Evolutionary conservation across 2,113 vertebrate genomes (phyloP), one percentile per base, ranked within the genome.

Genomic region (Spea bombifrons): DNA sequence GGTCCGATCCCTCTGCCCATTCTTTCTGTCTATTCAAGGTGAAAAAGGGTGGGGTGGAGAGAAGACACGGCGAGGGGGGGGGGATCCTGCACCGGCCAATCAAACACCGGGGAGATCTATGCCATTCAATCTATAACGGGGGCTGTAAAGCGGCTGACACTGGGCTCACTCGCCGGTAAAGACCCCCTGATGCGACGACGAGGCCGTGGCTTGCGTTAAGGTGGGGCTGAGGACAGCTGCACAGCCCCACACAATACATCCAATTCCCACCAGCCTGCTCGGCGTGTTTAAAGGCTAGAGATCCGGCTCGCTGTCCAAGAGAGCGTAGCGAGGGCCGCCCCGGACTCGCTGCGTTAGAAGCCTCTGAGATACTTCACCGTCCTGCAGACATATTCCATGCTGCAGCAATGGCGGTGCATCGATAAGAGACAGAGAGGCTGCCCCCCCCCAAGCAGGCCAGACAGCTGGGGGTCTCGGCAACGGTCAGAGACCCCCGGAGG

Each of bases 11-110:
- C 30, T 13, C 55, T 59, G 55, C 4, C 7, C 55, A 12, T 13
- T 13, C 81, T 83, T 78, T 83, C 83, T 75, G 86, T 80, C 82
- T 82, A 88, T 75, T 87, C 87, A 89, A 89, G 90, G 87, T 89
- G 88, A 90, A 86, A 81, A 85, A 83, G 81, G 66, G 77, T 73
- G 77, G 70, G 77, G 77, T 70, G 50, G 68, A 2, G 57, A 65
- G 47, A 44, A 64, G 16, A 5, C 10, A 15, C 67, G 10, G 50
- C 17, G 57, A 63, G 72, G 76, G 73, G 73, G 45, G 82, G 81
- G 3, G 16, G 30, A 50, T 5, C 71, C 50, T 57, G 9, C 16
- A 48, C n/a, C 46, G 68, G 78, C 78, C 75, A 77, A 53, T 78
- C 74, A 82, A 53, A 61, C 78, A 53, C 12, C 66, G 47, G 30